Evolutionary conservation across 2,888 invertebrate species (phyloP), one percentile per base, ranked within the genome.

Genomic region (Diaphora mendica): DNA sequence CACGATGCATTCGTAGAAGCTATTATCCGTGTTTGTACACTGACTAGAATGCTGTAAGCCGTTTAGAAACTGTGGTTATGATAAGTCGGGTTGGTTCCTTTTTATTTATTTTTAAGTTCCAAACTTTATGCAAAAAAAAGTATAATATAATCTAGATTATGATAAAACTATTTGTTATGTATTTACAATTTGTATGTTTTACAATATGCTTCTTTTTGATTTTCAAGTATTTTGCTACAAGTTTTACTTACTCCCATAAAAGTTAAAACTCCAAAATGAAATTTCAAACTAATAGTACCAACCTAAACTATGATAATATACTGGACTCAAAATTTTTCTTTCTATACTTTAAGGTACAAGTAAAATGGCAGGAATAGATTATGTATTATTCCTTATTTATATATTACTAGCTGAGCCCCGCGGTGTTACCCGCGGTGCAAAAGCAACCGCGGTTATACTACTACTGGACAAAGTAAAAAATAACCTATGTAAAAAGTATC

Each of bases 11-110:
- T 75, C 71, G 73, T 69, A 79, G 70, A 75, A 76, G 70, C 73
- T 70, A 83, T 83, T 80, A 78, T 73, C 79, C 77, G 67, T 79
- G 74, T 78, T 81, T 83, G 81, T 80, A 79, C 76, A 70, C 76
- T 82, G 80, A 77, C 71, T 64, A 74, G 67, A 71, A 76, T 26
- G 62, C 39, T 68, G n/a, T 64, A 64, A 44, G 71, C 64, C 68
- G 33, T 39, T 77, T 44, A 68, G 42, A 73, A 35, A 64, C 42
- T 62, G 74, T 76, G 76, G 7, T 39, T 73, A 15, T 59, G 44
- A 55, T 51, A 48, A 64, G 8, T 44, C 26, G n/a, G 44, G 59
- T 30, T 71, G n/a, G 23, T 35, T 68, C 11, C 65, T 39, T n/a
- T 9, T 55, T 11, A 51, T 23, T 1, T 23, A 23, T 23, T n/a